These are phyloP conservation scores for Metaphire vulgaris DNA, from an alignment of 1,140 invertebrate genomes.

Conservation along the genomic window DNA sequence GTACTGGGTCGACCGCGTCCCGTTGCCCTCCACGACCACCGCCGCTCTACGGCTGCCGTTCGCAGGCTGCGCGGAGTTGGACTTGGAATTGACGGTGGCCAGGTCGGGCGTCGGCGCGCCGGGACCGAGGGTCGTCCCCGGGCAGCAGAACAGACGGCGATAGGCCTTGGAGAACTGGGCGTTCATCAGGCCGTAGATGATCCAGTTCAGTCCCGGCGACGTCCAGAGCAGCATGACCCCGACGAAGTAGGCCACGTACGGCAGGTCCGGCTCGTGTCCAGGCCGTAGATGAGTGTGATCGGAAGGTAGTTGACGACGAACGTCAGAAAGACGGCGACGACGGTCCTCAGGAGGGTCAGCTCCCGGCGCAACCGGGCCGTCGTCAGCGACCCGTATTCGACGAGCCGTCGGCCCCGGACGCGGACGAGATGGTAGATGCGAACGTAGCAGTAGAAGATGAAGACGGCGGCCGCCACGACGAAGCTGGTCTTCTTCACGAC, in stretches of 20 bases:
- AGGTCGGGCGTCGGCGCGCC: too few species aligned
- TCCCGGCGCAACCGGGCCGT: slow-evolving; percentile 11
- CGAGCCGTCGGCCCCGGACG: slow-evolving; percentile 4
- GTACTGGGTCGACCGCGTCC: background rate
- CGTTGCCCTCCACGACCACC: too few species aligned
- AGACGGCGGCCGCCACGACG: slow-evolving; percentile 11
- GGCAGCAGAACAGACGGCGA: background rate
- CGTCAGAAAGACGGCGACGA: slow-evolving; percentile 22
- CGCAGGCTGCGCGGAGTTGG: too few species aligned
- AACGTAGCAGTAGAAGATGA: slow-evolving; percentile 29
- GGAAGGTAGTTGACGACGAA: slow-evolving; percentile 26
- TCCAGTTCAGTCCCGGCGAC: slow-evolving; percentile 22
- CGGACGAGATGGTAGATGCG: slow-evolving; percentile 23
- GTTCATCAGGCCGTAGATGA: slow-evolving; percentile 30
- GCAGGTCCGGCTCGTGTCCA: slow-evolving; percentile 17
- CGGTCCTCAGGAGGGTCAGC: slow-evolving; percentile 23
- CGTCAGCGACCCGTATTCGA: background rate
- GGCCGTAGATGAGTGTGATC: slow-evolving; percentile 12
- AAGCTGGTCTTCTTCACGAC: slow-evolving; percentile 5
- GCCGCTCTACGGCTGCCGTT: background rate
- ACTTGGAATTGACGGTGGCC: too few species aligned
- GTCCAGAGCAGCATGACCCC: slow-evolving; percentile 23
- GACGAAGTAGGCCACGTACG: slow-evolving; percentile 18
- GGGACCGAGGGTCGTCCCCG: too few species aligned
- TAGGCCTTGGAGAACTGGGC: slow-evolving; percentile 21